These are phyloP conservation scores for Lissonota sp. DNA, from an alignment of 2,888 invertebrate species.

Conservation along the genomic window DNA sequence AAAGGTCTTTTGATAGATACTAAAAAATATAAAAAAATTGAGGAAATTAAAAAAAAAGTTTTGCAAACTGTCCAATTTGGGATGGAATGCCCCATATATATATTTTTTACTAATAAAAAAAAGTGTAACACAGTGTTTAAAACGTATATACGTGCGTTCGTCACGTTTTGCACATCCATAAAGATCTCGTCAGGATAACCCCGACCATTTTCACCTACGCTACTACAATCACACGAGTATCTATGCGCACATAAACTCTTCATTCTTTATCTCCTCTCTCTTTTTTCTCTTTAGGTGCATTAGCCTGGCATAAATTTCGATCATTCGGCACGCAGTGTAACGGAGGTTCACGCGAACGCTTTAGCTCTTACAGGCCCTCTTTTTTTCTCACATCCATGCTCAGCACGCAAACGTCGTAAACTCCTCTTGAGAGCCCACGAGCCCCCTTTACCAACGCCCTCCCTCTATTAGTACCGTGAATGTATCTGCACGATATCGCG, in stretches of 20 bases:
- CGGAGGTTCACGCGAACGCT: constrained; percentile 6
- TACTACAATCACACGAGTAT: constrained; percentile 14
- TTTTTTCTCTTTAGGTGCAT: not conserved
- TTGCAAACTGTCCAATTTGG: too few relatives aligned
- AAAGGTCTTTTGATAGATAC: too few relatives aligned
- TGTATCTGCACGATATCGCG: constrained; percentile 59
- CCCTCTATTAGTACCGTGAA: constrained; percentile 40
- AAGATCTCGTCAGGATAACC: constrained; percentile 30
- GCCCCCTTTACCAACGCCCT: not conserved
- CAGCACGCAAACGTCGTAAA: constrained; percentile 17
- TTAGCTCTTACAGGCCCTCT: constrained; percentile 9
- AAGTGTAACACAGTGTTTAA: too few relatives aligned
- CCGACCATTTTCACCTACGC: constrained; percentile 27
- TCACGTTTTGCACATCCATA: constrained; percentile 21
- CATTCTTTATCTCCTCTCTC: constrained; percentile 2
- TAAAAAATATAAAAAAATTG: too few relatives aligned
- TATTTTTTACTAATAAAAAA: too few relatives aligned
- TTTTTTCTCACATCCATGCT: not conserved
- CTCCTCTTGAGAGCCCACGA: not conserved
- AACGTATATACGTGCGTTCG: constrained; percentile 33
- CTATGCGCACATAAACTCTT: constrained; percentile 13
- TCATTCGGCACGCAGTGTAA: constrained; percentile 31
- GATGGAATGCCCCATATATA: too few relatives aligned
- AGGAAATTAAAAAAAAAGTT: too few relatives aligned
- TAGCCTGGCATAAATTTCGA: constrained; percentile 56